Evolutionary conservation across 1,140 invertebrate genomes (phyloP).

Genomic region (Laodelphax striatellus): DNA sequence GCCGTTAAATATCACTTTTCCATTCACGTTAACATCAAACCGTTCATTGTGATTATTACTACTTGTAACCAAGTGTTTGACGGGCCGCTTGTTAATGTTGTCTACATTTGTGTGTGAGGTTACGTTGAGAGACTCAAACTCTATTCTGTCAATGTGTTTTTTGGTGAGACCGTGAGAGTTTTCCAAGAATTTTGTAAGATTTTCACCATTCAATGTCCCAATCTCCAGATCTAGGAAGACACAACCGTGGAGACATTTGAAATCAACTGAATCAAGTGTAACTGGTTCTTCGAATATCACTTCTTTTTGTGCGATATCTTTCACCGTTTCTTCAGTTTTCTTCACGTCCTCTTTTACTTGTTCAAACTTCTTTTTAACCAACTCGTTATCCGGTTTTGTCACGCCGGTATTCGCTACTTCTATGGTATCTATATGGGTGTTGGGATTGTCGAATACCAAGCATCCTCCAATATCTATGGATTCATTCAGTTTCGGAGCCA

Average conservation of each 20-base stretch:
- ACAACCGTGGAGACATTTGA: not conserved
- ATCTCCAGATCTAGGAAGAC: not conserved
- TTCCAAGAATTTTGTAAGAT: not conserved
- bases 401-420: not conserved
- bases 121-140: slow-evolving; percentile 2
- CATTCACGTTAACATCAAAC: not conserved
- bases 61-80: not conserved
- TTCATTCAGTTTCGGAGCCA: too few species aligned
- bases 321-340: not conserved
- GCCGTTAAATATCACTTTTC: not conserved
- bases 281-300: not conserved
- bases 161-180: not conserved
- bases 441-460: not conserved
- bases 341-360: not conserved
- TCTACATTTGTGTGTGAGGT: not conserved
- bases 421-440: not conserved
- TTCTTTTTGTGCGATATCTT: not conserved
- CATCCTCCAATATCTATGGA: too few species aligned
- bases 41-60: not conserved
- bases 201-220: not conserved
- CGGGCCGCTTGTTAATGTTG: not conserved
- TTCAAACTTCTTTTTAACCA: not conserved
- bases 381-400: not conserved
- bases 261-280: not conserved
- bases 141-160: not conserved